Conservation (phyloP, 2,888 invertebrate species). For the Mimas tiliae region DNA sequence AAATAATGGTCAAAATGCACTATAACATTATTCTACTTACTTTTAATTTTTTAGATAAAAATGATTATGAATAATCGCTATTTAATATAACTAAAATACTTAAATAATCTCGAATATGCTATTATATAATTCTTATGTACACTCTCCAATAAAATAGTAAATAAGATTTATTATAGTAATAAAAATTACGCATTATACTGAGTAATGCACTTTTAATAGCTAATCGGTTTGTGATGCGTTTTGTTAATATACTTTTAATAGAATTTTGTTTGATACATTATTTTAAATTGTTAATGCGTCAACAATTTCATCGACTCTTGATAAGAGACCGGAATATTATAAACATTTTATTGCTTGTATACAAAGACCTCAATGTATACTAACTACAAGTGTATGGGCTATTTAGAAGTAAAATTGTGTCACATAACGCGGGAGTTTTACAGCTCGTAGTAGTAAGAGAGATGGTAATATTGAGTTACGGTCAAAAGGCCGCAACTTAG, state of each 20-base stretch:
- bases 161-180: background rate
- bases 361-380: no score
- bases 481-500: no score
- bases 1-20: no score
- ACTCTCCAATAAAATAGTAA: constrained; percentile 26
- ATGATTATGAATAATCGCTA: background rate
- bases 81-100: constrained; percentile 31
- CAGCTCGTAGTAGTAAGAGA: no score
- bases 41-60: background rate
- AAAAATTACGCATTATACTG: constrained; percentile 8
- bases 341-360: background rate
- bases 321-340: background rate
- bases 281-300: background rate
- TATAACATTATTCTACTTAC: background rate
- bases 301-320: background rate
- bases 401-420: no score
- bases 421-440: no score
- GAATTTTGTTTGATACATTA: background rate
- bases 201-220: background rate
- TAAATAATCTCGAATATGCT: constrained; percentile 31
- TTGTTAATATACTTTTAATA: constrained; percentile 2
- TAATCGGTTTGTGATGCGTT: background rate
- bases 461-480: no score
- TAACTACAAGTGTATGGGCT: no score
- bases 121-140: constrained; percentile 37